phyloP scores from a whole-genome alignment of 2,888 invertebrate species.

The Sacculina carcini region DNA sequence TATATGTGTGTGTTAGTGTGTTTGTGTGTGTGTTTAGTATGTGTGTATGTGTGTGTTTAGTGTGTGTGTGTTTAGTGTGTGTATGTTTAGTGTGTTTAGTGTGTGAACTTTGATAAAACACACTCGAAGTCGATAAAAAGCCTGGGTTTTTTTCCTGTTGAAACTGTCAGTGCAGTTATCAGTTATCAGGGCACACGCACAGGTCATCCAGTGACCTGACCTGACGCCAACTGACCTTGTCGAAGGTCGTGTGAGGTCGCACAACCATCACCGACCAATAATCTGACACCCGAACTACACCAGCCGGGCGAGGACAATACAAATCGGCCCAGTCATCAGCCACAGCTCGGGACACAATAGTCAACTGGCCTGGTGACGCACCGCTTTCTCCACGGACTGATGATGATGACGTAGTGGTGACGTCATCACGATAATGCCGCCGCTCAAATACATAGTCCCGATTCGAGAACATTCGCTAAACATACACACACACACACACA shows the following conservation, averaged over 20 bases:
- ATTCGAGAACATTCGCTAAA: slow-evolving; percentile 51
- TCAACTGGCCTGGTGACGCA: slow-evolving; percentile 25
- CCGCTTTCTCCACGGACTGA: too few relatives aligned
- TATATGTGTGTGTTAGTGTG: too few relatives aligned
- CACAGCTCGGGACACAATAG: slow-evolving; percentile 38
- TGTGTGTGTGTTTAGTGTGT: too few relatives aligned
- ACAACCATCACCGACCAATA: slow-evolving; percentile 74
- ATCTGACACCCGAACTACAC: slow-evolving; percentile 43
- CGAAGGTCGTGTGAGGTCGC: slow-evolving; percentile 33
- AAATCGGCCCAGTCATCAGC: slow-evolving; percentile 24
- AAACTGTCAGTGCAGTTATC: too few relatives aligned
- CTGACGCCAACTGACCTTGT: slow-evolving; percentile 21
- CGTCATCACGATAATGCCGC: slow-evolving; percentile 30
- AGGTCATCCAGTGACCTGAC: slow-evolving; percentile 18
- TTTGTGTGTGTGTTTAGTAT: too few relatives aligned
- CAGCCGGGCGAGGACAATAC: slow-evolving; percentile 34
- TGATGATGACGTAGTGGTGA: too few relatives aligned
- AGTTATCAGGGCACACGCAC: background rate
- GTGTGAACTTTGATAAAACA: too few relatives aligned
- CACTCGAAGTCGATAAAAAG: too few relatives aligned
- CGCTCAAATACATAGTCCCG: slow-evolving; percentile 63
- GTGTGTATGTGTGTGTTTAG: too few relatives aligned
- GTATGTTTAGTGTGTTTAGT: too few relatives aligned
- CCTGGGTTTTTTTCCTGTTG: too few relatives aligned
- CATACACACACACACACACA: background rate